Evolutionary conservation across 2,888 invertebrate genomes (phyloP).

Genomic region (Rhingia rostrata): DNA sequence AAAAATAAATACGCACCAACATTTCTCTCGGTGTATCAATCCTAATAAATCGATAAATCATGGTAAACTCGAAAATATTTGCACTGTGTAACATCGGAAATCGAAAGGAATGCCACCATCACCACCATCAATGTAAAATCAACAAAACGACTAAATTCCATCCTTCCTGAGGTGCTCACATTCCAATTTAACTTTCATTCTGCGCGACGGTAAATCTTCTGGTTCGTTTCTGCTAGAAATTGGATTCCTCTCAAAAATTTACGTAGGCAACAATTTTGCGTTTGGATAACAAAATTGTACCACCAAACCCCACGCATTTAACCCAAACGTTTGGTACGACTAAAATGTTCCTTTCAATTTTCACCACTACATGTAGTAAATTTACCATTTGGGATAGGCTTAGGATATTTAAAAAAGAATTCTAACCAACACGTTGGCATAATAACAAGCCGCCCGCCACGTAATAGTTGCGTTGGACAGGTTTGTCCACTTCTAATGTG

Average conservation of each 20-base stretch:
- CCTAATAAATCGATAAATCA: background rate
- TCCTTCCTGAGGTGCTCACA: background rate
- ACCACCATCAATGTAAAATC: background rate
- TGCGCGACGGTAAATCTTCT: background rate
- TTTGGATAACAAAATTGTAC: background rate
- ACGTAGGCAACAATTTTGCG: background rate
- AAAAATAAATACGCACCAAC: too few relatives aligned
- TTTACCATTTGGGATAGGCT: background rate
- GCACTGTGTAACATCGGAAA: background rate
- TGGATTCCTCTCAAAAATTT: background rate
- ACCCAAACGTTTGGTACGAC: background rate
- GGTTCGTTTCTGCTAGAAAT: background rate
- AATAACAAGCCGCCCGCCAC: background rate
- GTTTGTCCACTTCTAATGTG: slow-evolving; percentile 24
- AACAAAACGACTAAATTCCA: background rate
- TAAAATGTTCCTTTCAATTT: background rate
- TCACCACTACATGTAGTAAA: background rate
- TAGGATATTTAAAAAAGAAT: background rate
- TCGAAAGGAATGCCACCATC: background rate
- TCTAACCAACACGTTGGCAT: background rate
- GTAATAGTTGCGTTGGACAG: slow-evolving; percentile 1
- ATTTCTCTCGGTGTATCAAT: background rate
- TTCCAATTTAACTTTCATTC: background rate
- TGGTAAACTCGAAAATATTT: background rate
- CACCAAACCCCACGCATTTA: background rate